Conservation (phyloP, 1,140 invertebrate species). For the Delia radicum region DNA sequence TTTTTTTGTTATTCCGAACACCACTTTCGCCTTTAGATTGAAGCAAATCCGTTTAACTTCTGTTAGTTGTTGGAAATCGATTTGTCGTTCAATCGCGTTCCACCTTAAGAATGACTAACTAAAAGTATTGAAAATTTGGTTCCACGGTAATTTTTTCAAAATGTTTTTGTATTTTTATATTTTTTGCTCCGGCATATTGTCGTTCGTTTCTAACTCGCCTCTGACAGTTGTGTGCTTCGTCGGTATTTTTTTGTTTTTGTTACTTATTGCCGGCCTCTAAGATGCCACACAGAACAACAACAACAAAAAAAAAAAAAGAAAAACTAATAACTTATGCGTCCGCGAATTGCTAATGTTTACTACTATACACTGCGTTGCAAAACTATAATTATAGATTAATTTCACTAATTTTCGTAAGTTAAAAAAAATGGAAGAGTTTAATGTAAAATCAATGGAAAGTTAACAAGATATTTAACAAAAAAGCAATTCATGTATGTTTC, state of each 20-base stretch:
- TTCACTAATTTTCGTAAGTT: too few relatives aligned
- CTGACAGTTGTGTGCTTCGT: too few relatives aligned
- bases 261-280: neutral
- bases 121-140: neutral
- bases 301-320: too few relatives aligned
- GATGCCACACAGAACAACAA: neutral
- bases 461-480: too few relatives aligned
- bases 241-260: too few relatives aligned
- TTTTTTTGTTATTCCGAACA: neutral
- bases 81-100: neutral
- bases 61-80: neutral
- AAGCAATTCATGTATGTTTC: too few relatives aligned
- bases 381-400: too few relatives aligned
- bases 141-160: neutral
- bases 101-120: neutral
- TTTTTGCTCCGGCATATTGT: neutral
- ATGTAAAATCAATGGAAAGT: too few relatives aligned
- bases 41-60: neutral
- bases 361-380: neutral
- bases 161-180: neutral
- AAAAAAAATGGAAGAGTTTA: too few relatives aligned
- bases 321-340: neutral
- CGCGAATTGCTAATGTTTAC: neutral
- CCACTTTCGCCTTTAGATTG: too few relatives aligned
- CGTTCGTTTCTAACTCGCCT: neutral